Evolutionary conservation across 2,888 invertebrate genomes (phyloP), one percentile per base, ranked within the genome.

Genomic region (Lydus trimaculatus): DNA sequence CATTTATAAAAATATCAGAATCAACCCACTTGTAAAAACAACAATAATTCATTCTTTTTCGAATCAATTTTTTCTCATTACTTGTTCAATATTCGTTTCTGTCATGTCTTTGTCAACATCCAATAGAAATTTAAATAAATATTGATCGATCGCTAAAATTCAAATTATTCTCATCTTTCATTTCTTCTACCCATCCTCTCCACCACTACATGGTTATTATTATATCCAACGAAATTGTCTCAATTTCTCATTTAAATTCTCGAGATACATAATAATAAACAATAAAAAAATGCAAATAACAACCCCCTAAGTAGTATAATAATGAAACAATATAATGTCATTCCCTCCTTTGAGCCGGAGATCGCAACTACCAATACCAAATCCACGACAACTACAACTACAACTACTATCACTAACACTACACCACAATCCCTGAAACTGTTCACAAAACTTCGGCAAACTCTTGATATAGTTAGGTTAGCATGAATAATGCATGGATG

Each of bases 401-500:
- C 72, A 11, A 17, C 62, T 64, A 58, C 66, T 62, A n/a, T n/a
- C n/a, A 69, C 52, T 52, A 69, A 43, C 66, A 66, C 39, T 39
- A 39, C 4, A 4, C 64, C 67, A 60, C 31, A 70, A 63, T 70
- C 70, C 67, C 61, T 65, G 48, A 48, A 70, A 73, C 76, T 76
- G 78, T 78, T 73, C 68, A 65, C 73, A 73, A 73, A 82, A 83
- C 81, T 80, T 85, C 82, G 76, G 80, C 79, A 82, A 84, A 81
- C 81, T 84, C 83, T 84, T 84, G 84, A 84, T 85, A 83, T 83
- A 85, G 85, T 85, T 84, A 84, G 82, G 83, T 81, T 79, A 81
- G 82, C 83, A 86, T 86, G 85, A 86, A 86, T 86, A 85, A 86
- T 86, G 85, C 85, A 86, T 86, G 82, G 84, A 84, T 86, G 85